Evolutionary conservation across 1,140 invertebrate species (phyloP).

Genomic region (Aradophagus sp.): DNA sequence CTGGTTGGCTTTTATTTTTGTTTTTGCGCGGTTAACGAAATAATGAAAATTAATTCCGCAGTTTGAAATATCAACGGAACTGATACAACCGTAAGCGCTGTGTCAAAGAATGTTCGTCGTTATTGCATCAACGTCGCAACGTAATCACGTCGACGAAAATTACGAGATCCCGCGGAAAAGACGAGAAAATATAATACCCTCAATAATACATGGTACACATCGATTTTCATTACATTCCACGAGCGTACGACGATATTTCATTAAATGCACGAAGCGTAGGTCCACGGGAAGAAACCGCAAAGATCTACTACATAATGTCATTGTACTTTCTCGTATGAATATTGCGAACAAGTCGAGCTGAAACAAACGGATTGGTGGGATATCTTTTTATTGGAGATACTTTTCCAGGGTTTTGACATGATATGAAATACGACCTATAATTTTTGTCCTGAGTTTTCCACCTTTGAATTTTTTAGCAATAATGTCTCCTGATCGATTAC

Average conservation of each 20-base stretch:
- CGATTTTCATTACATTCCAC: slow-evolving; percentile 30
- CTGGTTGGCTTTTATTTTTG: background rate
- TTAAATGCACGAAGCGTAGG: slow-evolving; percentile 34
- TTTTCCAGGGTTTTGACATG: too few relatives aligned
- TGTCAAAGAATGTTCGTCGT: slow-evolving; percentile 15
- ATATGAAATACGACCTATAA: too few relatives aligned
- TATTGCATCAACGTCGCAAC: background rate
- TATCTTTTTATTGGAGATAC: too few relatives aligned
- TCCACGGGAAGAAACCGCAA: slow-evolving; percentile 31
- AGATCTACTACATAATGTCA: slow-evolving; percentile 27
- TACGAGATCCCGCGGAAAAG: background rate
- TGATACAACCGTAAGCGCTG: slow-evolving; percentile 2
- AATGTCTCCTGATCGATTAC: background rate
- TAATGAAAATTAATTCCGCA: slow-evolving; percentile 7
- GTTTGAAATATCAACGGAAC: slow-evolving; percentile 3
- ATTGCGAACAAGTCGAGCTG: slow-evolving; percentile 26
- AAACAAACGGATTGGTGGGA: slow-evolving; percentile 36
- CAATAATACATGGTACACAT: slow-evolving; percentile 17
- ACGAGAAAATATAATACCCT: slow-evolving; percentile 5
- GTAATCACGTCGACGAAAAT: slow-evolving; percentile 11
- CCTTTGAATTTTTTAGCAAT: too few relatives aligned
- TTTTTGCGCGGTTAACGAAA: background rate
- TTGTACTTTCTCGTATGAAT: slow-evolving; percentile 40
- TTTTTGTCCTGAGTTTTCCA: too few relatives aligned
- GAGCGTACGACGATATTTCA: slow-evolving; percentile 31